phyloP scores from a whole-genome alignment of 2,113 vertebrate species.

The Willisornis vidua region DNA sequence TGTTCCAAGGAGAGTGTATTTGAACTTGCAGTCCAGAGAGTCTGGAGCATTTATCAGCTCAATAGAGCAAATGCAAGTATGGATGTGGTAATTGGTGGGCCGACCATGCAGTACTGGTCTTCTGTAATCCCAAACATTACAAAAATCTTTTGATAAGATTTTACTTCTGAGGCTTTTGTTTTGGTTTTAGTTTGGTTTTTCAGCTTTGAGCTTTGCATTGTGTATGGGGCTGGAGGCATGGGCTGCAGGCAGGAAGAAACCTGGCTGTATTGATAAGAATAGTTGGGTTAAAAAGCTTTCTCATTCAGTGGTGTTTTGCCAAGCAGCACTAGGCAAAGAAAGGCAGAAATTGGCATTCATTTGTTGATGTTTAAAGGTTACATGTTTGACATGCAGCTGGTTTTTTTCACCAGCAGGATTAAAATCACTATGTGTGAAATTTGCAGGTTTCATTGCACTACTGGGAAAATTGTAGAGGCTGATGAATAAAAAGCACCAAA shows the following conservation, averaged over 20 bases:
- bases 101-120: neutral
- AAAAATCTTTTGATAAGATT: neutral
- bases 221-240: neutral
- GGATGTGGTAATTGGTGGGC: neutral
- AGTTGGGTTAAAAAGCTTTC: neutral
- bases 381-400: neutral
- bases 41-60: neutral
- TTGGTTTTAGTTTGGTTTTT: neutral
- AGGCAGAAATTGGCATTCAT: neutral
- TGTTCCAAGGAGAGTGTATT: accelerated
- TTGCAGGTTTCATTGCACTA: neutral
- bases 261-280: neutral
- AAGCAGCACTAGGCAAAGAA: neutral
- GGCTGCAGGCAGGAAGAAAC: neutral
- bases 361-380: neutral
- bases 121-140: neutral
- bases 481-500: neutral
- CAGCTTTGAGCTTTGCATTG: neutral
- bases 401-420: neutral
- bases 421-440: neutral
- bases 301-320: neutral
- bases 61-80: neutral
- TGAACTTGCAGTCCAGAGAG: neutral
- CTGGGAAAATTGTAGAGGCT: neutral
- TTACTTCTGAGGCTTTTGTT: neutral